Conservation (phyloP, 2,888 invertebrate genomes). For the Loripinus fragilis region DNA sequence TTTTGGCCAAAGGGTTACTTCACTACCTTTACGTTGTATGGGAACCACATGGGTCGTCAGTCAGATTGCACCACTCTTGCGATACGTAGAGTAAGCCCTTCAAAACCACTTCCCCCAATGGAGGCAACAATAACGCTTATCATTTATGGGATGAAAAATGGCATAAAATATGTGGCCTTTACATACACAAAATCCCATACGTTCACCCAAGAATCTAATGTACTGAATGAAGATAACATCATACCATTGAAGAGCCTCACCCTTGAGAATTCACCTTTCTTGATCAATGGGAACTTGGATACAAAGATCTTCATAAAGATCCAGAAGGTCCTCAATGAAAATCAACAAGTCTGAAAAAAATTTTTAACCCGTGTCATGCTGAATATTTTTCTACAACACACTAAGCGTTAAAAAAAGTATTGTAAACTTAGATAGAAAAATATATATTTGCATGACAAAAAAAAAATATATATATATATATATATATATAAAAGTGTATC, state of each 20-base stretch:
- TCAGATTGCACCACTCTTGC: constrained; percentile 70
- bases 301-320: constrained; percentile 75
- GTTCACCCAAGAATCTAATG: constrained; percentile 60
- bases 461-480: too few species aligned
- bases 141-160: constrained; percentile 73
- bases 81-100: constrained; percentile 54
- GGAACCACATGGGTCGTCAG: constrained; percentile 72
- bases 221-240: constrained; percentile 67
- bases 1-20: constrained; percentile 77
- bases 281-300: constrained; percentile 73
- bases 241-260: constrained; percentile 66
- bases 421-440: too few species aligned
- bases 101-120: constrained; percentile 34
- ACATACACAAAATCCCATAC: constrained; percentile 61
- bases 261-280: constrained; percentile 70
- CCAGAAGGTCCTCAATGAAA: constrained; percentile 57
- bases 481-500: too few species aligned
- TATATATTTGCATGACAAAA: too few species aligned
- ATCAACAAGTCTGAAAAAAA: neutral
- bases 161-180: constrained; percentile 73
- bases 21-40: constrained; percentile 74
- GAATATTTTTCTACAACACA: too few species aligned
- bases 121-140: constrained; percentile 68
- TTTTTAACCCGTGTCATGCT: too few species aligned
- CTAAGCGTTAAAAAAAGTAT: too few species aligned